Percentiles rank a stretch among this genome's conserved stretches.
phyloP scores from a whole-genome alignment of 2,113 vertebrate species.

The Buteo buteo region DNA sequence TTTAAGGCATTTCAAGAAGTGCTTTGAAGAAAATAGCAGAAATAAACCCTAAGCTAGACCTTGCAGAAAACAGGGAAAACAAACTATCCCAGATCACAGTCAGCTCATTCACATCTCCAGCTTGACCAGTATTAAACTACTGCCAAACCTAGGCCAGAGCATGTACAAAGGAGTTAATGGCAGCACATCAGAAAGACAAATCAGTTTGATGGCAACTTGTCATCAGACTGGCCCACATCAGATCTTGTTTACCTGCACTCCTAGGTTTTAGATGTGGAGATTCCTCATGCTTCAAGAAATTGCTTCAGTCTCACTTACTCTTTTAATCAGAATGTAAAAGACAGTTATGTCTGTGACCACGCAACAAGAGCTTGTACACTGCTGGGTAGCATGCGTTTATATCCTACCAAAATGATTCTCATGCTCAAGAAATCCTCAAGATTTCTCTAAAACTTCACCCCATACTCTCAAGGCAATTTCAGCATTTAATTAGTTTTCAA shows the following conservation, averaged over 20 bases:
- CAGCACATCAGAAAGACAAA: background rate
- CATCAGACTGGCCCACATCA: background rate
- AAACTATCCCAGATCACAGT: background rate
- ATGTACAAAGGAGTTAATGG: background rate
- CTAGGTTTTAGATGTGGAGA: background rate
- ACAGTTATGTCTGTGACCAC: background rate
- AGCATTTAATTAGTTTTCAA: background rate
- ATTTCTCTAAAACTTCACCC: background rate
- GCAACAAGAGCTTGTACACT: background rate
- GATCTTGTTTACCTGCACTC: background rate
- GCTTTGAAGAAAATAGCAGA: background rate
- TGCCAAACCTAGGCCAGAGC: background rate
- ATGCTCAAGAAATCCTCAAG: background rate
- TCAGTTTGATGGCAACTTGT: background rate
- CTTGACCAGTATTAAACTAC: background rate
- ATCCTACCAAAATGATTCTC: background rate
- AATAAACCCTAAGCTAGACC: background rate
- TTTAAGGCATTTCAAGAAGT: conserved; percentile 5
- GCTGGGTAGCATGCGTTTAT: background rate
- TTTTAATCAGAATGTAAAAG: background rate
- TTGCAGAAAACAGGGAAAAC: background rate
- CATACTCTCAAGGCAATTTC: background rate
- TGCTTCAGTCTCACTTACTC: background rate
- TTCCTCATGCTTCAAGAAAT: background rate
- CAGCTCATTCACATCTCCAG: background rate